phyloP scores from a whole-genome alignment of 1,140 invertebrate species.

The Formica exsecta region DNA sequence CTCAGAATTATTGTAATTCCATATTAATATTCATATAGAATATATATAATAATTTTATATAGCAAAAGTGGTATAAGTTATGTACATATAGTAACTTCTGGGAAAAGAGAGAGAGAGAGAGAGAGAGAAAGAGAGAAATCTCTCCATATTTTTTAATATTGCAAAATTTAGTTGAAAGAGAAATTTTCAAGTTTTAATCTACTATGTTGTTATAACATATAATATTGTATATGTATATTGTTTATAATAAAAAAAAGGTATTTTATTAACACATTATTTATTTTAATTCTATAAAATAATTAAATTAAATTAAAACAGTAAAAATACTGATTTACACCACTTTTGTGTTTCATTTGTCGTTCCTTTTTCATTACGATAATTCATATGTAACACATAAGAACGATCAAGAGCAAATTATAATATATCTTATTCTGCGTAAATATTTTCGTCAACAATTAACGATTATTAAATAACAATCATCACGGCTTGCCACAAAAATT shows the following conservation, averaged over 20 bases:
- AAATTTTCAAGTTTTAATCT: neutral
- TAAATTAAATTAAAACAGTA: neutral
- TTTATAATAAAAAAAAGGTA: neutral
- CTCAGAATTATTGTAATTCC: constrained; percentile 19
- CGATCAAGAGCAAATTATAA: constrained; percentile 7
- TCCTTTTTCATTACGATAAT: neutral
- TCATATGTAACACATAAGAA: neutral
- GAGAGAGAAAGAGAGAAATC: neutral
- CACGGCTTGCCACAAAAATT: neutral
- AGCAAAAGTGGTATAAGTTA: constrained; percentile 22
- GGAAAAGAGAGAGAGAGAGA: neutral
- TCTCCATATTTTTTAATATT: constrained; percentile 6
- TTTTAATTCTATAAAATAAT: constrained; percentile 7
- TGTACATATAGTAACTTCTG: neutral
- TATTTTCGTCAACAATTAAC: neutral
- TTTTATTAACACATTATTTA: neutral
- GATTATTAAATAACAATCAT: neutral
- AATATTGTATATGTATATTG: neutral
- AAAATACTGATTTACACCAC: constrained; percentile 16
- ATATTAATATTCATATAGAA: constrained; percentile 1
- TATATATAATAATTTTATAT: neutral
- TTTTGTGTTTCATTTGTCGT: constrained; percentile 5
- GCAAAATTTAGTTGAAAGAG: neutral
- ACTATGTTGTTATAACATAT: neutral
- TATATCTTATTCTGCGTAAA: neutral